Conservation (phyloP, 1,140 invertebrate species). For the Nylanderia fulva region DNA sequence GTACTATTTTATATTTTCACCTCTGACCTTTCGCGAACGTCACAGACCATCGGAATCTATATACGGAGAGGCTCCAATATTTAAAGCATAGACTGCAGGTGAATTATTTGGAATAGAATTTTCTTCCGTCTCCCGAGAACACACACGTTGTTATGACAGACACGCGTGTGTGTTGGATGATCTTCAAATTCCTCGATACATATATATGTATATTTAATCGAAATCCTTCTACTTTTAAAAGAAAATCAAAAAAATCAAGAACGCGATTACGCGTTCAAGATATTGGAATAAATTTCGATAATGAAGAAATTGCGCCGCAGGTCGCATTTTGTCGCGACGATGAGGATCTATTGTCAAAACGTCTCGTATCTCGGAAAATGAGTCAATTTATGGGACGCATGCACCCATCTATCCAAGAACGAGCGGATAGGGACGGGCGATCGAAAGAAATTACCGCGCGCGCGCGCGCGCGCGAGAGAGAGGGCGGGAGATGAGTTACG, state of each 20-base stretch:
- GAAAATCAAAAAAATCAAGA: not conserved
- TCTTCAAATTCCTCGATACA: not conserved
- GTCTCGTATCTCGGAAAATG: not conserved
- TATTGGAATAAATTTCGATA: not conserved
- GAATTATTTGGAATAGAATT: constrained; percentile 35
- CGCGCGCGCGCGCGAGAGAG: too few species aligned
- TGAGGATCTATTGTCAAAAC: not conserved
- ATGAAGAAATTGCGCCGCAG: not conserved
- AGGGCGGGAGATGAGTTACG: constrained; percentile 67
- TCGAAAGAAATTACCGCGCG: constrained; percentile 47
- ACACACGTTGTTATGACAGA: constrained; percentile 12
- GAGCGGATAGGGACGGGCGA: not conserved
- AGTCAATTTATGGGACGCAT: not conserved
- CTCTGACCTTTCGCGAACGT: constrained; percentile 72
- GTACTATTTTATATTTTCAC: constrained; percentile 68
- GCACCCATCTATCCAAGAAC: not conserved
- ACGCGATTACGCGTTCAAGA: not conserved
- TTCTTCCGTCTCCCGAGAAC: constrained; percentile 28
- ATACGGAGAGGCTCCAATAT: constrained; percentile 42
- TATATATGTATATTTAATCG: too few species aligned
- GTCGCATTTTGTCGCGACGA: not conserved
- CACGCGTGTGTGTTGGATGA: not conserved
- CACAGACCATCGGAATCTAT: constrained; percentile 37
- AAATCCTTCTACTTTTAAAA: not conserved
- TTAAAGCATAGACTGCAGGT: constrained; percentile 52